phyloP scores from a whole-genome alignment of 2,888 invertebrate genomes.

The Drosophila pseudotakahashii region DNA sequence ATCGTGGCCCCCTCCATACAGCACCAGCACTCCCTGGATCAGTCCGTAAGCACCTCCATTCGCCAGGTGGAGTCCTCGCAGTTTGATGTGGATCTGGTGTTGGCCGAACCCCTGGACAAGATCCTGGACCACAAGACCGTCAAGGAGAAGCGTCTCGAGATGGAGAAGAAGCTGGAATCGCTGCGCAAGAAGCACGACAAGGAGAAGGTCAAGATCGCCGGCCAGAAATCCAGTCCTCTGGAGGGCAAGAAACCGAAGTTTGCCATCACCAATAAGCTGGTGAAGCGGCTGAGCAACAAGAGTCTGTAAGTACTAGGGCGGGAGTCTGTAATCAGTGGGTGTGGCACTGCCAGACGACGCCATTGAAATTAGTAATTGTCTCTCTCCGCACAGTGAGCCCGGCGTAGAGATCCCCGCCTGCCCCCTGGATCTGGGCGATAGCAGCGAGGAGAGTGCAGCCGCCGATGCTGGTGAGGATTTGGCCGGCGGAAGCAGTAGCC shows the following conservation, averaged over 20 bases:
- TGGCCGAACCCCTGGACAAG: conserved; percentile 91
- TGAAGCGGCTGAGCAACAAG: conserved; percentile 91
- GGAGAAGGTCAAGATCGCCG: conserved; percentile 87
- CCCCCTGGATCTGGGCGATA: conserved; percentile 84
- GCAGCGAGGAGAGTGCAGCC: conserved; percentile 79
- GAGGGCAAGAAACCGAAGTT: conserved; percentile 89
- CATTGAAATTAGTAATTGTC: conserved; percentile 83
- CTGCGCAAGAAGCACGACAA: conserved; percentile 93
- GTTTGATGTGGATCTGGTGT: conserved; percentile 85
- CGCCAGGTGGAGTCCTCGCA: conserved; percentile 81
- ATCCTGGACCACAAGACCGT: conserved; percentile 92
- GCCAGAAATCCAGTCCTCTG: conserved; percentile 86
- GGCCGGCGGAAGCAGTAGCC: conserved; percentile 82
- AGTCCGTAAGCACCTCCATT: conserved; percentile 81
- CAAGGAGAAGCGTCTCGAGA: conserved; percentile 91
- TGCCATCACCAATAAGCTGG: conserved; percentile 89
- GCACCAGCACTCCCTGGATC: conserved; percentile 84
- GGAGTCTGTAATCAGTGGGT: conserved; percentile 3
- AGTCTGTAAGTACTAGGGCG: conserved; percentile 88
- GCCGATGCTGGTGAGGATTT: conserved; percentile 69
- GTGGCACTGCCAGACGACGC: conserved; percentile 63
- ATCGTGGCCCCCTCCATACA: conserved; percentile 75
- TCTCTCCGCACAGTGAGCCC: conserved; percentile 82
- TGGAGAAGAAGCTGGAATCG: conserved; percentile 94
- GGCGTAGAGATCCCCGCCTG: conserved; percentile 84